Evolutionary conservation across 2,113 vertebrate species (phyloP).

Genomic region (Tapirus terrestris): DNA sequence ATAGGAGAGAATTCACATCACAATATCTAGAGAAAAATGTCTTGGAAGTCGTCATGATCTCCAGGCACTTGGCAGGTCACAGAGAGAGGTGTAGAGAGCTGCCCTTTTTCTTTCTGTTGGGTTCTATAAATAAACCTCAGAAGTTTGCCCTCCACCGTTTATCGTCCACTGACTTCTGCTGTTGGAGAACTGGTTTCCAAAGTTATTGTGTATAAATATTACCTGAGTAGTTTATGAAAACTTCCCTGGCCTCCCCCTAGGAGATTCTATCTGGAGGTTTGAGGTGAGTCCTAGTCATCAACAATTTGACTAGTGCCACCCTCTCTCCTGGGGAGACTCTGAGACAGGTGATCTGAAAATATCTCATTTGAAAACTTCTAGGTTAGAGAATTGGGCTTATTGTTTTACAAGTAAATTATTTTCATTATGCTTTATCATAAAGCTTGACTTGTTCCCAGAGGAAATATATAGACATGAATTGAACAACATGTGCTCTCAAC

Average conservation of each 20-base stretch:
- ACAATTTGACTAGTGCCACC: neutral
- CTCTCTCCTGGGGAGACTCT: neutral
- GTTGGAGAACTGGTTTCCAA: neutral
- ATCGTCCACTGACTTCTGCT: neutral
- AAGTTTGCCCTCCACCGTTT: neutral
- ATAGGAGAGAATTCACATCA: neutral
- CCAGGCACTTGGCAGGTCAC: neutral
- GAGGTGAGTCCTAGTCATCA: constrained; percentile 2
- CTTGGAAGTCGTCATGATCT: neutral
- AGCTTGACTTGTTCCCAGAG: constrained; percentile 83
- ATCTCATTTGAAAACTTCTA: constrained; percentile 25
- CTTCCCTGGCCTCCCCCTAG: neutral
- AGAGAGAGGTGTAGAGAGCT: neutral
- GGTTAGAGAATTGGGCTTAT: constrained; percentile 67
- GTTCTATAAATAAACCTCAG: neutral
- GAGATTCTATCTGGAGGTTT: neutral
- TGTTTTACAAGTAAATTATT: constrained; percentile 86
- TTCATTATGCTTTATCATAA: constrained; percentile 87
- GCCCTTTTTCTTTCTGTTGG: neutral
- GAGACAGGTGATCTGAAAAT: neutral
- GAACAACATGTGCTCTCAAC: constrained; percentile 84
- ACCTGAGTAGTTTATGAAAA: neutral
- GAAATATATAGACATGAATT: constrained; percentile 82
- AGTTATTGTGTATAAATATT: neutral
- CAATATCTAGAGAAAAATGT: neutral